Base-by-base conservation (phyloP, 2,113 vertebrate genomes). In the Syngnathus floridae region DNA sequence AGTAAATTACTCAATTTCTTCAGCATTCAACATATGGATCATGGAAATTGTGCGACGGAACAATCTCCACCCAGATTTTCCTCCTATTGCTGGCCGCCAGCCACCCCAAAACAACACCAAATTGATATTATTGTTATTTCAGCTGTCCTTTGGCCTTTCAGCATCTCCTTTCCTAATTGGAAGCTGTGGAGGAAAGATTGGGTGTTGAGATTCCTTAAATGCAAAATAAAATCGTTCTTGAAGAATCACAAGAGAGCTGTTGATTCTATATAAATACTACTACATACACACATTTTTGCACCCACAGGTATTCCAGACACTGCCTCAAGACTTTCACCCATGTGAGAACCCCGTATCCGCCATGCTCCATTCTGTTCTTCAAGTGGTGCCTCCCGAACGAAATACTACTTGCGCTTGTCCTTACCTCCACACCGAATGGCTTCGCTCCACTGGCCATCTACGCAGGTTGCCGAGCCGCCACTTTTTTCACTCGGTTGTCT, bases 171-270 rank as follows among this genome's bases (percentile, higher is more conserved):
- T 22, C 37, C 11, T 60, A 60, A 57, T 2, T 36, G 16, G 58
- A 60, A 60, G 37, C 58, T 60, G 58, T 22, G 58, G n/a, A 60
- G 58, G 58, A 41, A 60, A 60, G 4, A 60, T 41, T 60, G n/a
- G 14, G 37, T 60, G 58, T 60, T 60, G 37, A 60, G 58, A 60
- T 22, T 40, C 38, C 38, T 60, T 13, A 59, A 19, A 38, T 38
- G 36, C 26, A 31, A 31, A 31, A 31, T 3, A 31, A 31, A 31
- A 31, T 31, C 26, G 2, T 2, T 2, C 26, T 3, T 31, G 26
- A 31, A 31, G 3, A 31, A 31, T 31, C 26, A 31, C 26, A 3
- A 31, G 26, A 31, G 26, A 31, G 26, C 26, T 31, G 26, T 31
- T 31, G 26, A 31, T 31, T 31, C 26, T 31, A 3, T 3, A 31